phyloP scores from a whole-genome alignment of 2,113 vertebrate genomes.

The Turnix velox region DNA sequence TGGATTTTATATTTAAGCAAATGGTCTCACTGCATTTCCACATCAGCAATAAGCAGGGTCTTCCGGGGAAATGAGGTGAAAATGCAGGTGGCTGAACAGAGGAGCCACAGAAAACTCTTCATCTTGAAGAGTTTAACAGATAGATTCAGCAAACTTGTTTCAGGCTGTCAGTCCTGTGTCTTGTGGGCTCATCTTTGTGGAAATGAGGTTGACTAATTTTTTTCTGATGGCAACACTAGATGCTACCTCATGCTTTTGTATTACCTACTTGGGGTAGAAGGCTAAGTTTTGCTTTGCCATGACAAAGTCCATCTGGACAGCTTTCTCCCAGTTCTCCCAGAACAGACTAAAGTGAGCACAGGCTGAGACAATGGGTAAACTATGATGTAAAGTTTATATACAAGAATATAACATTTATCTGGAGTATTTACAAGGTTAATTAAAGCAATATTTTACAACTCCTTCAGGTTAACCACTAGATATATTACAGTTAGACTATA shows the following conservation, averaged over 20 bases:
- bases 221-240: neutral
- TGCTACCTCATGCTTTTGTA: neutral
- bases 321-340: neutral
- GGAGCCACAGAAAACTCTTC: neutral
- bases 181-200: neutral
- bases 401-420: slow-evolving; percentile 89
- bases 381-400: slow-evolving; percentile 81
- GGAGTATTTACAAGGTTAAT: slow-evolving; percentile 91
- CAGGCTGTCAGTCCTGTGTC: neutral
- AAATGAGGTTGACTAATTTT: neutral
- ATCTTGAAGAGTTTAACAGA: neutral
- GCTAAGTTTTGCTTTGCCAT: neutral
- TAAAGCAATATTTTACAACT: slow-evolving; percentile 86
- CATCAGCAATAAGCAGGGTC: neutral
- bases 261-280: neutral
- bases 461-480: slow-evolving; percentile 67
- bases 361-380: slow-evolving; percentile 51
- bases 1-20: neutral
- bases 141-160: too few relatives aligned
- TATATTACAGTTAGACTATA: slow-evolving; percentile 78
- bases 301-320: neutral
- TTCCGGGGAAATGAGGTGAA: neutral
- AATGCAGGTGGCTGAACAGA: neutral
- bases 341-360: slow-evolving; percentile 3
- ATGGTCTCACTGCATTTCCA: neutral